A percentile compares a stretch with the other conserved stretches of the same genome.
These are phyloP conservation scores for Istiophorus platypterus DNA, from an alignment of 2,113 vertebrate species.

Conservation along the genomic window DNA sequence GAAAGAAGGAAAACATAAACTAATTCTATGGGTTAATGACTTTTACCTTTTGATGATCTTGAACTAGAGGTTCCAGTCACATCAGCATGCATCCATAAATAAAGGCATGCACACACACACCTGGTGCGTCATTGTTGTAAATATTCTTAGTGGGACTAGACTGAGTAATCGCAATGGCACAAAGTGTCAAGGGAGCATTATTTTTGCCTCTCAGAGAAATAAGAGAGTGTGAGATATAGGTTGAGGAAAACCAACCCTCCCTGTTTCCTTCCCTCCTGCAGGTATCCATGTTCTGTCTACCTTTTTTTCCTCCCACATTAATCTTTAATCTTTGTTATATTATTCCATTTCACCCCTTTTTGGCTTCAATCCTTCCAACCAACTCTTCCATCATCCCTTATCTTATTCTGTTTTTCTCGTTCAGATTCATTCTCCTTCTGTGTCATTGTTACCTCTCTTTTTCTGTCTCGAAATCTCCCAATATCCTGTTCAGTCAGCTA, in stretches of 20 bases:
- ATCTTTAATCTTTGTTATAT: slow-evolving; percentile 40
- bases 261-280: neutral
- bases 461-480: slow-evolving; percentile 25
- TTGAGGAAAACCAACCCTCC: slow-evolving; percentile 1
- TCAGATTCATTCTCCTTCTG: slow-evolving; percentile 8
- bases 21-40: slow-evolving; percentile 26
- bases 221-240: slow-evolving; percentile 35
- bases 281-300: slow-evolving; percentile 16
- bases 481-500: slow-evolving; percentile 24
- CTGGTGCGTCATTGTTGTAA: slow-evolving; percentile 48
- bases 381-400: slow-evolving; percentile 13
- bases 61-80: neutral
- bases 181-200: slow-evolving; percentile 64
- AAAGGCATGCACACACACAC: slow-evolving; percentile 29
- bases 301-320: neutral
- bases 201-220: slow-evolving; percentile 47
- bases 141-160: slow-evolving; percentile 38
- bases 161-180: slow-evolving; percentile 35
- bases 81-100: slow-evolving; percentile 24
- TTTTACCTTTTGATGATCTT: slow-evolving; percentile 26
- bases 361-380: slow-evolving; percentile 6
- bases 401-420: slow-evolving; percentile 7
- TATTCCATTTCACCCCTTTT: slow-evolving; percentile 17
- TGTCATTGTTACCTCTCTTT: neutral
- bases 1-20: slow-evolving; percentile 17